Percentiles rank a stretch among this genome's conserved stretches.
These are phyloP conservation scores for Platysteira castanea DNA, from an alignment of 2,113 vertebrate genomes.

Conservation along the genomic window DNA sequence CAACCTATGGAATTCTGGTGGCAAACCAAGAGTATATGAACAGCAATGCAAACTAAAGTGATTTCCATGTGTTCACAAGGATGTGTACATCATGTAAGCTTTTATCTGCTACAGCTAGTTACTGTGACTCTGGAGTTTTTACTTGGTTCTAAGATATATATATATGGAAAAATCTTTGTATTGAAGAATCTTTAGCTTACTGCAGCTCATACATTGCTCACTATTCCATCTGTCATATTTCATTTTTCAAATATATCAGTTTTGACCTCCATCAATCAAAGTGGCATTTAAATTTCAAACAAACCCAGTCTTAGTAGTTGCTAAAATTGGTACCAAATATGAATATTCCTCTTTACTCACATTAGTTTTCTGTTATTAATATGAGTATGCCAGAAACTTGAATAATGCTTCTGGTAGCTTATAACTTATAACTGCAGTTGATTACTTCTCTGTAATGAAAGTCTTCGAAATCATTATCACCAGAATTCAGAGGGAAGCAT, in stretches of 20 bases:
- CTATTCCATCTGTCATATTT: not conserved
- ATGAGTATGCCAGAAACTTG: not conserved
- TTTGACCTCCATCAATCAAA: not conserved
- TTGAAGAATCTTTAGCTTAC: not conserved
- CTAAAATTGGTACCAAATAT: not conserved
- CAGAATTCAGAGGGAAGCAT: not conserved
- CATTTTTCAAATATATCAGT: not conserved
- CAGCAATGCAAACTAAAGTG: not conserved
- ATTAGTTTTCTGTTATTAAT: not conserved
- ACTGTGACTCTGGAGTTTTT: not conserved
- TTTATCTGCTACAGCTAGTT: not conserved
- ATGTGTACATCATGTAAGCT: not conserved
- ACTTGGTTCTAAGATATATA: not conserved
- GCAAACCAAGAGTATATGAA: not conserved
- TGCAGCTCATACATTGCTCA: not conserved
- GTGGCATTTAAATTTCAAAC: not conserved
- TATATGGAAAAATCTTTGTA: not conserved
- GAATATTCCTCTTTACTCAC: not conserved
- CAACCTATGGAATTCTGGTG: not conserved
- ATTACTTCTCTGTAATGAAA: not conserved
- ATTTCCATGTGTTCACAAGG: not conserved
- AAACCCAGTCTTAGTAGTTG: not conserved
- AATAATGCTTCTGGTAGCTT: not conserved
- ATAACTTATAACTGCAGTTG: not conserved
- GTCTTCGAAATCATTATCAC: not conserved